phyloP scores from a whole-genome alignment of 2,797 vertebrate species.

The Rhinophrynus dorsalis region DNA sequence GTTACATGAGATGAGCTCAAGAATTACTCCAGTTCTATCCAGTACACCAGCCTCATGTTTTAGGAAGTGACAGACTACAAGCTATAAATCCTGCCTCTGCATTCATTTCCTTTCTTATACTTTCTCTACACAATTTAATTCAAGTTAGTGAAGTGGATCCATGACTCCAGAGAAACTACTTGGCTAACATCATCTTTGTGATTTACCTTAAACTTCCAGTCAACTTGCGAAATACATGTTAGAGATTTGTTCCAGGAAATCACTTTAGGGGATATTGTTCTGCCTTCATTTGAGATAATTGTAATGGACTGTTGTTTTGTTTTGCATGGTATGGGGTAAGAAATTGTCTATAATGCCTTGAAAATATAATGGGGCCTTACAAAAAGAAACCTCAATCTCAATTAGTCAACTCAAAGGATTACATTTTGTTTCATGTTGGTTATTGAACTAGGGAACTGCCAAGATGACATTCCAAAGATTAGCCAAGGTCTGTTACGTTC shows the following conservation, averaged over 20 bases:
- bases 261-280: constrained; percentile 1
- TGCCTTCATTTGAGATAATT: constrained; percentile 8
- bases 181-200: constrained; percentile 34
- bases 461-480: constrained; percentile 13
- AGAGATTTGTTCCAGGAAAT: constrained; percentile 7
- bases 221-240: constrained; percentile 20
- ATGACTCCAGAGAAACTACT: constrained; percentile 41
- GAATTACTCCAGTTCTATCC: too few relatives aligned
- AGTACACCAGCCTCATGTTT: constrained; percentile 31
- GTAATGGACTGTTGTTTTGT: constrained; percentile 16
- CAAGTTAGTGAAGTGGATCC: constrained; percentile 46
- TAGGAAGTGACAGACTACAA: constrained; percentile 28
- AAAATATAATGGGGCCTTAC: background rate
- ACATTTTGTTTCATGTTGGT: background rate
- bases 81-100: constrained; percentile 38
- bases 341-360: background rate
- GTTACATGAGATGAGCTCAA: too few relatives aligned
- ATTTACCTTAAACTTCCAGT: constrained; percentile 36
- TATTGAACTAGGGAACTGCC: background rate
- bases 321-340: background rate
- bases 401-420: background rate
- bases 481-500: constrained; percentile 14
- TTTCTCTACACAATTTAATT: constrained; percentile 44
- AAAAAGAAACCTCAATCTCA: background rate
- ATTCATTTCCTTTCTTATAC: constrained; percentile 32